Conservation (phyloP, 2,888 invertebrate species). For the Spisula solida region DNA sequence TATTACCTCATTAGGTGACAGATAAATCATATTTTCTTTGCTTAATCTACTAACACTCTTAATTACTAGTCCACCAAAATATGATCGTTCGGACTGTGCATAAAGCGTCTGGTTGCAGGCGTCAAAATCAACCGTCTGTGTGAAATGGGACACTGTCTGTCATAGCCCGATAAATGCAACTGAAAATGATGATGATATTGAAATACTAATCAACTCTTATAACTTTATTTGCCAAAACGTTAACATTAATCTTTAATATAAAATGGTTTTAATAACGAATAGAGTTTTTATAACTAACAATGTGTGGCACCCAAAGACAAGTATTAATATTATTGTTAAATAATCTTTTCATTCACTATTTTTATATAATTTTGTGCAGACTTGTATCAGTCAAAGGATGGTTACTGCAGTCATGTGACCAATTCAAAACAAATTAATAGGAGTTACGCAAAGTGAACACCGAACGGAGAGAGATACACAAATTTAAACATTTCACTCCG, state of each 20-base stretch:
- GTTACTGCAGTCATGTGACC: not conserved
- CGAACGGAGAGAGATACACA: no score
- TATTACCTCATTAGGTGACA: not conserved
- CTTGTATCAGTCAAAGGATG: not conserved
- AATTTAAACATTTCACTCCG: no score
- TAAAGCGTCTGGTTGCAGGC: not conserved
- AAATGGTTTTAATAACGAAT: not conserved
- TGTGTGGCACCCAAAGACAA: conserved; percentile 19
- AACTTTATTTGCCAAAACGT: conserved; percentile 28
- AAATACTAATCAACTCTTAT: conserved; percentile 39
- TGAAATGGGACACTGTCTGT: conserved; percentile 26
- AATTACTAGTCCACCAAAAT: not conserved
- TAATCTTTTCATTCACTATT: not conserved
- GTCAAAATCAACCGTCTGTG: conserved; percentile 9
- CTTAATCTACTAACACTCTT: conserved; percentile 16
- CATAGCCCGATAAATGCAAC: conserved; percentile 8
- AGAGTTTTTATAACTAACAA: conserved; percentile 24
- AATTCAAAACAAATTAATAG: not conserved
- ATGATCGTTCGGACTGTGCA: not conserved
- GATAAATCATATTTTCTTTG: not conserved
- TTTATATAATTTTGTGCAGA: not conserved
- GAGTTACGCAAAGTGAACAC: not conserved
- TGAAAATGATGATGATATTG: conserved; percentile 25
- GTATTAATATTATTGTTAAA: not conserved
- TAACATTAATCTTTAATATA: conserved; percentile 38